Base-by-base conservation (phyloP, 2,113 vertebrate species). In the Capreolus pygargus region DNA sequence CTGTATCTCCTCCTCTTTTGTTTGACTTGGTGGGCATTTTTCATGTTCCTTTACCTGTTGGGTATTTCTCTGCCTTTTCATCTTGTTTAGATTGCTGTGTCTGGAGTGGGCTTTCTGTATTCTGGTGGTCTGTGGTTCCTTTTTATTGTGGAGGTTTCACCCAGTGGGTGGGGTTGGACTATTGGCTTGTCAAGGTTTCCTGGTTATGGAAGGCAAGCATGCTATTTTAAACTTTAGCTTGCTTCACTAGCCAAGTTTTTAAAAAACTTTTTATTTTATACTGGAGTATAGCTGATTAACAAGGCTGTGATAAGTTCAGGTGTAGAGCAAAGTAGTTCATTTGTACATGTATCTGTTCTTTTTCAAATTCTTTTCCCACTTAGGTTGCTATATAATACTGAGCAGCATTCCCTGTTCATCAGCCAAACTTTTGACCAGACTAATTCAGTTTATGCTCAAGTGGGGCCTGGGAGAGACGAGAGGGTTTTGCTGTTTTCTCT, bases 401-500 rank as follows among this genome's bases (percentile, higher is more conserved):
- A 45, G 25, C 28, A 70, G 39, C 3, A 13, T 70, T 81, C 52
- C 25, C 25, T 43, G 70, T 78, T 86, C 21, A 39, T 21, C 76
- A 74, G 94, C 25, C 19, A 47, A 47, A 16, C 47, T 55, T 76
- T 39, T 60, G 43, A 50, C 9, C 6, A 33, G 57, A n/a, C 13
- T 57, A 58, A 52, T 76, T 88, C 14, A 67, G 55, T 28, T 76
- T 89, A 47, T 36, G 5, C 16, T 91, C 58, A 92, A 95, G 54
- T 5, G 1, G 13, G 54, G 23, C 1, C 27, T 23, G 6, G 12
- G 16, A 12, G 23, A 79, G n/a, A 76, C 2, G 4, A 25, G 4
- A 14, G 3, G 16, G 2, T 55, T 5, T 64, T 47, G 8, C 12
- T 45, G 13, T 30, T 47, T 74, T 87, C 90, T 92, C 36, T 88